Evolutionary conservation across 2,113 vertebrate species (phyloP).

Genomic region (Chaetorhynchus papuensis): DNA sequence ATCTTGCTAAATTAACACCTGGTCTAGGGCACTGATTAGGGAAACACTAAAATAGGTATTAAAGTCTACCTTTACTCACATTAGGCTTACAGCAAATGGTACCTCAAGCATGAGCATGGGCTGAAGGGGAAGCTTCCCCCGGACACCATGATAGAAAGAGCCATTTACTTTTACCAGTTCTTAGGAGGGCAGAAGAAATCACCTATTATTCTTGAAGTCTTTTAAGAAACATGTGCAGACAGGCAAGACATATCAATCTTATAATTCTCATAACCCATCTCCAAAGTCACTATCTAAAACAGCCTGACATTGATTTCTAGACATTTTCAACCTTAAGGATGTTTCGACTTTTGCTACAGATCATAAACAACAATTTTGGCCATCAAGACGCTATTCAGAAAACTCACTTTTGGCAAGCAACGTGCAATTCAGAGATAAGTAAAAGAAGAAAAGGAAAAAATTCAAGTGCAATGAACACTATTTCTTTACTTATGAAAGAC

Average conservation of each 20-base stretch:
- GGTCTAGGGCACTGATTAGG: not conserved
- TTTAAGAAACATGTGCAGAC: not conserved
- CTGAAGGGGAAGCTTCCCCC: not conserved
- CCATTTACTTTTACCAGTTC: not conserved
- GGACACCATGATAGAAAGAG: not conserved
- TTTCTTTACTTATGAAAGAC: not conserved
- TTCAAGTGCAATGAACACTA: not conserved
- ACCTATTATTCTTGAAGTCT: not conserved
- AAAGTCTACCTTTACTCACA: not conserved
- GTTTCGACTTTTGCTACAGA: not conserved
- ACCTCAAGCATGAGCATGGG: not conserved
- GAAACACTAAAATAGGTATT: not conserved
- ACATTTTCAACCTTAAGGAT: not conserved
- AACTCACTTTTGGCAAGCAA: not conserved
- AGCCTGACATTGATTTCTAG: not conserved
- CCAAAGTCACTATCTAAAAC: not conserved
- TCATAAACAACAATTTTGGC: not conserved
- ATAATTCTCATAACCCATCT: not conserved
- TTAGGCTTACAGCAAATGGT: not conserved
- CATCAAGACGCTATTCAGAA: not conserved
- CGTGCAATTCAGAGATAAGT: not conserved
- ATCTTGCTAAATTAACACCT: not conserved
- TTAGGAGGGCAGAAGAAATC: not conserved
- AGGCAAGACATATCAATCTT: not conserved
- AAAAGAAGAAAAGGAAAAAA: not conserved